Percentiles rank a stretch among this genome's conserved stretches.
Evolutionary conservation across 2,888 invertebrate species (phyloP).

Genomic region (Dasypolia templi): DNA sequence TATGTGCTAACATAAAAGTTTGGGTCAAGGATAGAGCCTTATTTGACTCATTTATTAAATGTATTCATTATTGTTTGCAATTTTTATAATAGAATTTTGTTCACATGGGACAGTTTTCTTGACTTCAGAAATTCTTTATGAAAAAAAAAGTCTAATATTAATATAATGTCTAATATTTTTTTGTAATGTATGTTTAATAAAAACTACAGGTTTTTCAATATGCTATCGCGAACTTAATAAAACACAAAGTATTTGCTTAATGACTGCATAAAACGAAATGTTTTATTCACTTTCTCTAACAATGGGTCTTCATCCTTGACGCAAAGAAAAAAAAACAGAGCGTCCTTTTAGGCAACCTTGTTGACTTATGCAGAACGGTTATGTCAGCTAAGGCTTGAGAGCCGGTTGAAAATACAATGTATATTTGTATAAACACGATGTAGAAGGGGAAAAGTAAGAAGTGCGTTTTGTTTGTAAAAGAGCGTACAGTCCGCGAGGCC

Average conservation of each 20-base stretch:
- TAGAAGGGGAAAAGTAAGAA: constrained; percentile 23
- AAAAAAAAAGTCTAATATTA: too few relatives aligned
- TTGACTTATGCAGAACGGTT: constrained; percentile 62
- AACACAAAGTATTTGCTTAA: neutral
- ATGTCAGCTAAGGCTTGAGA: constrained; percentile 59
- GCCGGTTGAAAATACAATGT: constrained; percentile 51
- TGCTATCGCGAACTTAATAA: neutral
- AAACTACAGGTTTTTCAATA: neutral
- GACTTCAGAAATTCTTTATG: neutral
- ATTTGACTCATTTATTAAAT: constrained; percentile 9
- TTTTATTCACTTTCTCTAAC: constrained; percentile 24
- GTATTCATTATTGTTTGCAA: neutral
- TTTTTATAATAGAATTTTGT: neutral
- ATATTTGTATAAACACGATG: constrained; percentile 48
- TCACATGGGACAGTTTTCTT: neutral
- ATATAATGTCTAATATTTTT: too few relatives aligned
- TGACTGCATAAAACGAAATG: neutral
- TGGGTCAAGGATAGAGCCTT: constrained; percentile 32
- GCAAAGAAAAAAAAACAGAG: constrained; percentile 31
- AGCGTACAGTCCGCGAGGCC: too few relatives aligned
- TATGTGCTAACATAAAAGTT: constrained; percentile 8
- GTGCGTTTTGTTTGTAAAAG: constrained; percentile 27
- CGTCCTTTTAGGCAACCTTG: constrained; percentile 54
- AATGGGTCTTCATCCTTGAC: constrained; percentile 12
- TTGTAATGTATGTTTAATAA: too few relatives aligned